Evolutionary conservation across 2,888 invertebrate species (phyloP).

Genomic region (Idaea dimidiata): DNA sequence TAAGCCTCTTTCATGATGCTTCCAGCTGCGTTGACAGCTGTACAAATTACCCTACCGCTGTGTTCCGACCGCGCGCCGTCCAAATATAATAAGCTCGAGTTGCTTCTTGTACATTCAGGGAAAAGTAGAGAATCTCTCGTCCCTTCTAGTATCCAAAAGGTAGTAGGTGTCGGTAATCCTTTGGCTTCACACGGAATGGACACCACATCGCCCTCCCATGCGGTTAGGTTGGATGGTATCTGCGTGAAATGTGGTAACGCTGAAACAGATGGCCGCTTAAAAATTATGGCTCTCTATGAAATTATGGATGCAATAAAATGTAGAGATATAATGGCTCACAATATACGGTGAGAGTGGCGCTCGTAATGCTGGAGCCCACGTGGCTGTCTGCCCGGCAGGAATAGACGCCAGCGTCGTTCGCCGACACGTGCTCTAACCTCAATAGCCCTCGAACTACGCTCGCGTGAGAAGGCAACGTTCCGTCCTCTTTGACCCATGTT

Average conservation of each 20-base stretch:
- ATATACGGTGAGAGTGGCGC: conserved; percentile 93
- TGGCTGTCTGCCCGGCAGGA: conserved; percentile 95
- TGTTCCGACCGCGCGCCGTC: conserved; percentile 69
- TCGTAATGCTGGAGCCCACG: conserved; percentile 92
- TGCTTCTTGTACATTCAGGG: conserved; percentile 75
- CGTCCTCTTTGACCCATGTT: conserved; percentile 75
- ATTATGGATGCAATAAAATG: conserved; percentile 70
- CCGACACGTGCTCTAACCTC: conserved; percentile 90
- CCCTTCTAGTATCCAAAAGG: conserved; percentile 97
- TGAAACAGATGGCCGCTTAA: conserved; percentile 80
- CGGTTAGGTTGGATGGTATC: conserved; percentile 92
- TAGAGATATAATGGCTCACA: conserved; percentile 85
- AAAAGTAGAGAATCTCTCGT: conserved; percentile 84
- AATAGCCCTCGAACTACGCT: conserved; percentile 75
- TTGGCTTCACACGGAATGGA: conserved; percentile 95
- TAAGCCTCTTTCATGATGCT: conserved; percentile 77
- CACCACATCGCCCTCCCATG: conserved; percentile 92
- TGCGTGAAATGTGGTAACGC: conserved; percentile 93
- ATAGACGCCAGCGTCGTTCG: conserved; percentile 93
- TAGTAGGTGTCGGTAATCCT: conserved; percentile 95
- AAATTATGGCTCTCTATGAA: conserved; percentile 54
- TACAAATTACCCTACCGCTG: conserved; percentile 74
- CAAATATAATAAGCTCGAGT: conserved; percentile 72
- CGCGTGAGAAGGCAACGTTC: conserved; percentile 65
- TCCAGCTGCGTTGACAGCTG: conserved; percentile 75